Evolutionary conservation across 2,888 invertebrate genomes (phyloP).

Genomic region (Eilema caniola): DNA sequence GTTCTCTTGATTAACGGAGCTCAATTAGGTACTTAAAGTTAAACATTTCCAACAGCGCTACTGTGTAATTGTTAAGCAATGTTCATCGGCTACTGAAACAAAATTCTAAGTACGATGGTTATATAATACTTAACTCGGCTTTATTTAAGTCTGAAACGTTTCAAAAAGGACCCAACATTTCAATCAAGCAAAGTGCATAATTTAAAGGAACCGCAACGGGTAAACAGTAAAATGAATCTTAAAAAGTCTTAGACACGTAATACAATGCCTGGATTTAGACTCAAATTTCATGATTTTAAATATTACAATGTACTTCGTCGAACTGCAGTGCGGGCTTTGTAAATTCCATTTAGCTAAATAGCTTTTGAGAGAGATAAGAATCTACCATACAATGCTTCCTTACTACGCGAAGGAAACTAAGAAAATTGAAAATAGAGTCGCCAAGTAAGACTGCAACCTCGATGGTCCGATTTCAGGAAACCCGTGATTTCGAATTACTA

Average conservation of each 20-base stretch:
- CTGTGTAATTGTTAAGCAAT: slow-evolving; percentile 70
- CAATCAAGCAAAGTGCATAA: slow-evolving; percentile 77
- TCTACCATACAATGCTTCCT: slow-evolving; percentile 85
- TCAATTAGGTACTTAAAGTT: slow-evolving; percentile 81
- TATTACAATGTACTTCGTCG: slow-evolving; percentile 85
- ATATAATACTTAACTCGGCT: slow-evolving; percentile 47
- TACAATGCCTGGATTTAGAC: slow-evolving; percentile 79
- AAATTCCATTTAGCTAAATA: slow-evolving; percentile 87
- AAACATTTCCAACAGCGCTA: slow-evolving; percentile 76
- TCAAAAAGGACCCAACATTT: slow-evolving; percentile 59
- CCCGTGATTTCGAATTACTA: slow-evolving; percentile 81
- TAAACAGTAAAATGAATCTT: slow-evolving; percentile 66
- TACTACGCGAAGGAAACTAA: slow-evolving; percentile 82
- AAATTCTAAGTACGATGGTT: slow-evolving; percentile 48
- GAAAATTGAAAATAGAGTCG: slow-evolving; percentile 87
- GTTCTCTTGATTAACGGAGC: slow-evolving; percentile 82
- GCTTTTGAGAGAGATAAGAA: slow-evolving; percentile 86
- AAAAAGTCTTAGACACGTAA: slow-evolving; percentile 76
- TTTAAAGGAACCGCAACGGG: slow-evolving; percentile 62
- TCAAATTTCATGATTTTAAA: slow-evolving; percentile 85
- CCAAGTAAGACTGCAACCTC: slow-evolving; percentile 79
- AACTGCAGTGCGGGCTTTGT: slow-evolving; percentile 86
- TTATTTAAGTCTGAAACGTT: slow-evolving; percentile 46
- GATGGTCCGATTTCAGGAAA: slow-evolving; percentile 82
- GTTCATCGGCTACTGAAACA: slow-evolving; percentile 62